Conservation (phyloP, 1,140 invertebrate genomes). For the Zophobas atratus region DNA sequence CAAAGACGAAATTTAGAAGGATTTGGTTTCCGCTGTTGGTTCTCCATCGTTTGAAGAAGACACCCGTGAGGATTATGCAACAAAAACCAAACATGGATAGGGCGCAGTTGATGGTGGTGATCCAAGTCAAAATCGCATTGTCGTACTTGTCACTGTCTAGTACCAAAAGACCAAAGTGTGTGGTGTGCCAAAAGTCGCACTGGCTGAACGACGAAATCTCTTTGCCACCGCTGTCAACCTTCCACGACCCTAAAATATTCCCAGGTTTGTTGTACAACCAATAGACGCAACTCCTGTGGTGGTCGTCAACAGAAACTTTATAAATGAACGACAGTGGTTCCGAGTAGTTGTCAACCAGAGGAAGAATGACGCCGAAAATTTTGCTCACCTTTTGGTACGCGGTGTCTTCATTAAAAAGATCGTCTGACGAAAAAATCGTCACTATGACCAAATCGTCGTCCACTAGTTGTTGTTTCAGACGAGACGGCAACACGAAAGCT, state of each 20-base stretch:
- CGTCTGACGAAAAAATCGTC: constrained; percentile 52
- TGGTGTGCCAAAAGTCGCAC: constrained; percentile 61
- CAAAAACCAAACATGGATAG: constrained; percentile 73
- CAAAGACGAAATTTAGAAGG: constrained; percentile 73
- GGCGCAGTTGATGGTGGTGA: constrained; percentile 75
- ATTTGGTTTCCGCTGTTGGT: constrained; percentile 75
- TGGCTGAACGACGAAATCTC: neutral
- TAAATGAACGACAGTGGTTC: constrained; percentile 46
- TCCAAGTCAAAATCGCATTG: constrained; percentile 70
- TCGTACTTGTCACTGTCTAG: constrained; percentile 45
- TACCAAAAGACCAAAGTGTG: constrained; percentile 60
- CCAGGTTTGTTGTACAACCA: constrained; percentile 49
- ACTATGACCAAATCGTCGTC: constrained; percentile 48
- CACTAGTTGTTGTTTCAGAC: constrained; percentile 49
- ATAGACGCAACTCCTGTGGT: constrained; percentile 53
- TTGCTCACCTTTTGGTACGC: constrained; percentile 47
- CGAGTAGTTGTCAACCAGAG: constrained; percentile 44
- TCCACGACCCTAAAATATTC: constrained; percentile 54
- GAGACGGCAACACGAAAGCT: constrained; percentile 51
- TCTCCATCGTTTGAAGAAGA: constrained; percentile 74
- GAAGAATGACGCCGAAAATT: constrained; percentile 57
- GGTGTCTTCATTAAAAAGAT: constrained; percentile 55
- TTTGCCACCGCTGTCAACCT: constrained; percentile 41
- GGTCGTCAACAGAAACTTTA: constrained; percentile 41
- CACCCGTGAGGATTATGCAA: constrained; percentile 73